A percentile compares a stretch with the other conserved stretches of the same genome.
phyloP scores from a whole-genome alignment of 30 jellyfish, hydroid and myxozoan genomes.

The Aurelia sp. region DNA sequence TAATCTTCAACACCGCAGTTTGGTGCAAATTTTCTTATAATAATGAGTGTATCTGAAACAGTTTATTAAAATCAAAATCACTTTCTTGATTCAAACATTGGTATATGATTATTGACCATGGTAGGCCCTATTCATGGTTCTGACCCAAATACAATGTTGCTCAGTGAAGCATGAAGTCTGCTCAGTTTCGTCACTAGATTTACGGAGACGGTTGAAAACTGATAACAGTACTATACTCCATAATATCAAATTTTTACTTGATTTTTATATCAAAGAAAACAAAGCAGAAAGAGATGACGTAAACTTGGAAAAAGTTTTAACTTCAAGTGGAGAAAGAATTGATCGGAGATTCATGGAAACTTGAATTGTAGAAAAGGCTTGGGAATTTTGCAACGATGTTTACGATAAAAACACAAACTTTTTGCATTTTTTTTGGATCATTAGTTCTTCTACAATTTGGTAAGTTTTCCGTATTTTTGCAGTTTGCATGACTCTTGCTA shows the following conservation, averaged over 20 bases:
- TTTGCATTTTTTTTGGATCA: slow-evolving; percentile 5
- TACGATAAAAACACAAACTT: slow-evolving; percentile 2
- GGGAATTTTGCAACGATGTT: too few relatives aligned
- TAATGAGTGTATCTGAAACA: too few relatives aligned
- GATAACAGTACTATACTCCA: background rate
- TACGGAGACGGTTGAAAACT: slow-evolving; percentile 1
- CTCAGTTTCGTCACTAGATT: slow-evolving; percentile 45
- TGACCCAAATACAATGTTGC: slow-evolving; percentile 50
- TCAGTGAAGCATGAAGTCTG: slow-evolving; percentile 38
- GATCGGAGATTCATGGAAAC: background rate
- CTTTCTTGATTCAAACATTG: too few relatives aligned
- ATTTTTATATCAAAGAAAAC: background rate
- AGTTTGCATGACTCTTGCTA: background rate
- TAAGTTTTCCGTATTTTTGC: slow-evolving; percentile 1
- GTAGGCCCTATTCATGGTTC: slow-evolving; percentile 48
- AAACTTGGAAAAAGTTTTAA: too few relatives aligned
- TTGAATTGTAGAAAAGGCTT: background rate
- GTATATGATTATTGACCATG: too few relatives aligned
- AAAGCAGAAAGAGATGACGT: background rate
- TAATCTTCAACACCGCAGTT: too few relatives aligned
- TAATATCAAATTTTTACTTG: background rate
- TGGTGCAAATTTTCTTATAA: too few relatives aligned
- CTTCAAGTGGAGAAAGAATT: background rate
- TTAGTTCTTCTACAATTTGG: slow-evolving; percentile 1
- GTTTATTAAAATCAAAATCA: too few relatives aligned